Evolutionary conservation across 2,888 invertebrate genomes (phyloP).

Genomic region (Cataglyphis altisquamis): DNA sequence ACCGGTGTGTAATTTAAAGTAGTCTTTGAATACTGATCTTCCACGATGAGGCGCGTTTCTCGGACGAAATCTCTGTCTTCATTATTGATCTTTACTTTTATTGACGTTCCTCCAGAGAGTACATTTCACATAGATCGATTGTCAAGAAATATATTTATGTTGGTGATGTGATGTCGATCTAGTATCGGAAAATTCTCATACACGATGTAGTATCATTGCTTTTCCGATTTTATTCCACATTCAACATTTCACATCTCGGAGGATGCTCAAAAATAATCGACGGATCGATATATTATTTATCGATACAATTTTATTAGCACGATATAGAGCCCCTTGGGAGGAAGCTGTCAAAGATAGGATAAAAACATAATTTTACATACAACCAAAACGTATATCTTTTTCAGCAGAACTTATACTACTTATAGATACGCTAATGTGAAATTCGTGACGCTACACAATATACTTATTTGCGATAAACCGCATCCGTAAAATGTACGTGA

Average conservation of each 20-base stretch:
- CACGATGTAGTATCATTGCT: background rate
- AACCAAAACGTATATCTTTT: background rate
- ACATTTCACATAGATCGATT: background rate
- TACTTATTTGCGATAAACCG: background rate
- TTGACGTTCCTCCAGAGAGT: slow-evolving; percentile 36
- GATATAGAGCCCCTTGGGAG: background rate
- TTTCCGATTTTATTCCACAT: background rate
- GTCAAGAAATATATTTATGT: background rate
- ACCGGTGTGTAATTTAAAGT: slow-evolving; percentile 80
- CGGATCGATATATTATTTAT: background rate
- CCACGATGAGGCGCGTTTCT: background rate
- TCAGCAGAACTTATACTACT: background rate
- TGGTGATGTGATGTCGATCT: slow-evolving; percentile 3
- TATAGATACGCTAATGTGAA: background rate
- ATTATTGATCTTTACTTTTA: slow-evolving; percentile 36
- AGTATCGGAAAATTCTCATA: background rate
- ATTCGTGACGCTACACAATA: background rate
- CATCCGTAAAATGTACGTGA: background rate
- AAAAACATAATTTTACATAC: background rate
- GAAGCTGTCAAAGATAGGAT: background rate
- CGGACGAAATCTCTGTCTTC: background rate
- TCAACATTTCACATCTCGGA: background rate
- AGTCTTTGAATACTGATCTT: background rate
- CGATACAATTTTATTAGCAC: background rate
- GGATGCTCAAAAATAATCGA: background rate